These are phyloP conservation scores for Micronisus gabar DNA, from an alignment of 2,113 vertebrate genomes.

Conservation along the genomic window DNA sequence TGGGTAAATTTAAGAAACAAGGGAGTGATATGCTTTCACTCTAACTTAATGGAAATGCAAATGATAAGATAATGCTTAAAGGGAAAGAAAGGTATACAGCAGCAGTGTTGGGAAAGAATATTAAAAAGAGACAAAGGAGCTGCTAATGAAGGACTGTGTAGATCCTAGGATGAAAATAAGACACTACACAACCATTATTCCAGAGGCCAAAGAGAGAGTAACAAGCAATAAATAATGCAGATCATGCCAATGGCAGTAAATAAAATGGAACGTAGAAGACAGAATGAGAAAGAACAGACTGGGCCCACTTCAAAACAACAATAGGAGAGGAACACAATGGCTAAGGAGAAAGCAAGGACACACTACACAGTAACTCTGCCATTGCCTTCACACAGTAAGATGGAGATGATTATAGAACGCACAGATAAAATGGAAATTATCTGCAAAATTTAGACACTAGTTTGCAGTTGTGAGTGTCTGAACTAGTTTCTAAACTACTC, in stretches of 20 bases:
- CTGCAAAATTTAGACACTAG: background rate
- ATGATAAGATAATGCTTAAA: slow-evolving; percentile 9
- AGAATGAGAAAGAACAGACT: background rate
- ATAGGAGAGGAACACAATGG: slow-evolving; percentile 1
- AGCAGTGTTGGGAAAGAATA: background rate
- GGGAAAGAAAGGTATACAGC: background rate
- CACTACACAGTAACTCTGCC: background rate
- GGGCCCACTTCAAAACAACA: slow-evolving; percentile 13
- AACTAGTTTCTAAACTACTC: background rate
- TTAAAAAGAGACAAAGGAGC: slow-evolving; percentile 23
- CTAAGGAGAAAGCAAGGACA: slow-evolving; percentile 12
- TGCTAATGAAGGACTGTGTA: background rate
- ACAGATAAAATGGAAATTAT: background rate
- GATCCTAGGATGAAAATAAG: slow-evolving; percentile 1
- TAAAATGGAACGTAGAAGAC: background rate
- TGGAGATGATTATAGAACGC: background rate
- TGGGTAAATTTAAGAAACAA: slow-evolving; percentile 24
- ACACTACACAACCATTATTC: background rate
- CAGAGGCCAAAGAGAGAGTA: background rate
- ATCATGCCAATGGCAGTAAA: slow-evolving; percentile 20
- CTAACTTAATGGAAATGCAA: slow-evolving; percentile 32
- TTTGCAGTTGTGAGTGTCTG: background rate
- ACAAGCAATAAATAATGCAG: slow-evolving; percentile 32
- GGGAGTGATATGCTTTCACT: slow-evolving; percentile 22
- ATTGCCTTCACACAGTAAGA: background rate